Conservation (phyloP, 2,797 vertebrate genomes). For the Mormyrops boulengeri region DNA sequence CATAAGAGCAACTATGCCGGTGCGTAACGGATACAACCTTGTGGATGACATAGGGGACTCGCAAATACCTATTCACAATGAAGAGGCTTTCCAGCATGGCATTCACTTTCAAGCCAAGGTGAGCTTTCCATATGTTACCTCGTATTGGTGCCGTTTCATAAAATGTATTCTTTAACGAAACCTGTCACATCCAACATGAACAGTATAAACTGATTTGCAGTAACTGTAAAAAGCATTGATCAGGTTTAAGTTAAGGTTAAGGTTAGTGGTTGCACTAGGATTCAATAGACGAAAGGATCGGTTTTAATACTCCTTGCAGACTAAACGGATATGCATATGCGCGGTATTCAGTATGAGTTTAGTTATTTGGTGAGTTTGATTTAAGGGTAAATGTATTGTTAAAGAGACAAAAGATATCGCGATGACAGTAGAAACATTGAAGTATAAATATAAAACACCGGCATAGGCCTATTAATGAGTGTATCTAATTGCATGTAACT, state of each 20-base stretch:
- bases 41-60: conserved; percentile 58
- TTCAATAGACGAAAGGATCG: background rate
- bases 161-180: background rate
- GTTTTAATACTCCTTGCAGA: background rate
- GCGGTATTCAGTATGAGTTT: background rate
- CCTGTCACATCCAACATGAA: background rate
- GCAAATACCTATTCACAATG: conserved; percentile 57
- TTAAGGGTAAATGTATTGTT: background rate
- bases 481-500: background rate
- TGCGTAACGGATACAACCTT: conserved; percentile 56
- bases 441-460: background rate
- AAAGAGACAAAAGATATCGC: background rate
- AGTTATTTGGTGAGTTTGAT: background rate
- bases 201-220: background rate
- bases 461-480: background rate
- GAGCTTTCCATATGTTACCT: conserved; percentile 19
- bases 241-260: too few relatives aligned
- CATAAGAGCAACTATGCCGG: conserved; percentile 38
- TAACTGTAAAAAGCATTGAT: background rate
- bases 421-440: background rate
- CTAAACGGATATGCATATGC: background rate
- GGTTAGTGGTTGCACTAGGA: background rate
- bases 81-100: conserved; percentile 61
- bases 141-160: background rate
- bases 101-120: conserved; percentile 66